These are phyloP conservation scores for Lysiphlebus fabarum DNA, from an alignment of 1,140 invertebrate genomes.

Conservation along the genomic window DNA sequence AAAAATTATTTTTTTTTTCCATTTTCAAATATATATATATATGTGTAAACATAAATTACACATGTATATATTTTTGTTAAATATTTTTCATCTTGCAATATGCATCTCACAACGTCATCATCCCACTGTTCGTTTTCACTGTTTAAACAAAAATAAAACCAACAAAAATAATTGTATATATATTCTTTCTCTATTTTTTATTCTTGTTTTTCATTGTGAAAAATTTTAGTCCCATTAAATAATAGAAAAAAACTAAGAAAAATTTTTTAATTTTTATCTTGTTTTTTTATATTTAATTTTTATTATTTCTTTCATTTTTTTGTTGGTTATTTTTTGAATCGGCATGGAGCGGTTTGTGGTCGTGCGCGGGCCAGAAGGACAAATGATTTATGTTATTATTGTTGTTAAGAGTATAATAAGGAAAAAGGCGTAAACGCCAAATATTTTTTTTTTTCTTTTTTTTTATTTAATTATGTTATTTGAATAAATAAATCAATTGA, in stretches of 20 bases:
- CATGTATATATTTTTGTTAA: too few species aligned
- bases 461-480: background rate
- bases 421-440: conserved; percentile 14
- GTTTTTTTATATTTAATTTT: conserved; percentile 2
- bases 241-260: background rate
- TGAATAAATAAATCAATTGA: too few species aligned
- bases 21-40: too few species aligned
- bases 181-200: background rate
- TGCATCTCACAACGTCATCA: too few species aligned
- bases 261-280: background rate
- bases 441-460: conserved; percentile 9
- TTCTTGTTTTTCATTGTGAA: background rate
- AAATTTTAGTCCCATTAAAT: background rate
- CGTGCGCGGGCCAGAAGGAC: conserved; percentile 18
- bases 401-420: conserved; percentile 5
- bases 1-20: too few species aligned
- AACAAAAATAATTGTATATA: too few species aligned
- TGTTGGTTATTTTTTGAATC: conserved; percentile 9
- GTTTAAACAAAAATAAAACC: too few species aligned
- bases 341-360: conserved; percentile 24
- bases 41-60: too few species aligned
- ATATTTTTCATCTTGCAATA: too few species aligned
- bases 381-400: background rate
- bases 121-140: too few species aligned
- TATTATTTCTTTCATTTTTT: background rate